Conservation (phyloP, 2,113 vertebrate genomes). For the Coreoperca whiteheadi region DNA sequence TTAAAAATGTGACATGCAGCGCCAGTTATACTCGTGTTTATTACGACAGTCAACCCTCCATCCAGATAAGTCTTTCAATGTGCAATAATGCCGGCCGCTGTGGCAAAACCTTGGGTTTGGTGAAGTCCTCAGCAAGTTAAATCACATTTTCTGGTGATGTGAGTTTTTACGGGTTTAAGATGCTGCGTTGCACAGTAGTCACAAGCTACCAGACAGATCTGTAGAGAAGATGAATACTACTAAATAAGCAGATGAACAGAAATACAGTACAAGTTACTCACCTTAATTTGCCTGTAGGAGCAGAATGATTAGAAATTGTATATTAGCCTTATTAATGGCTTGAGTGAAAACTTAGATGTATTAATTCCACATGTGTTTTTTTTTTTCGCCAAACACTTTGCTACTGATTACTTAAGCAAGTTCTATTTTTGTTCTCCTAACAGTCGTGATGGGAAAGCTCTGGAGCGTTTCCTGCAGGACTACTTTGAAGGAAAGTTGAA, state of each 20-base stretch:
- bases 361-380: neutral
- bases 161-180: neutral
- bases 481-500: conserved; percentile 95
- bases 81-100: neutral
- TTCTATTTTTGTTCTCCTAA: conserved; percentile 8
- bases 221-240: neutral
- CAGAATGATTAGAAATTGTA: no score
- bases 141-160: no score
- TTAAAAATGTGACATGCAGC: neutral
- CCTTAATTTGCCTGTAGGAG: neutral
- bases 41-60: neutral
- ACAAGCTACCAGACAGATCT: neutral
- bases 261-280: neutral
- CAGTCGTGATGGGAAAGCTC: conserved; percentile 95
- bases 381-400: neutral
- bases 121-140: no score
- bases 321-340: neutral
- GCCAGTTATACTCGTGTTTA: neutral
- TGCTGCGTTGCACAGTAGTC: neutral
- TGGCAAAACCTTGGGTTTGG: neutral
- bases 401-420: neutral
- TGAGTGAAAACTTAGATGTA: neutral
- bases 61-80: neutral
- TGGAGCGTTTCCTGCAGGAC: conserved; percentile 93
- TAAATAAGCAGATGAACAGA: neutral